phyloP scores from a whole-genome alignment of 2,113 vertebrate genomes.

The Pheucticus melanocephalus region DNA sequence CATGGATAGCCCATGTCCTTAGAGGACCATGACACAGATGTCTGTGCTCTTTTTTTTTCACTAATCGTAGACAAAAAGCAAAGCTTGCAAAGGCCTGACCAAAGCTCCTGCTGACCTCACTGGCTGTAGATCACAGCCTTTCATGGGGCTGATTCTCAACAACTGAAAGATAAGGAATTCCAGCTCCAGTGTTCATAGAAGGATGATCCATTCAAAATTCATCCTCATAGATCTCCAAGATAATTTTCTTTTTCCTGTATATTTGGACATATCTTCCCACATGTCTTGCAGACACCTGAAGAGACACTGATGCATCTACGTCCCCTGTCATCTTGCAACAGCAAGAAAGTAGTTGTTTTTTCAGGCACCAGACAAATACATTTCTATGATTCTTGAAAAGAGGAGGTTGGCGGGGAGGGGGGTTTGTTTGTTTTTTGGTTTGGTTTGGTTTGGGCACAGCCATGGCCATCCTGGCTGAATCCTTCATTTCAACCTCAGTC shows the following conservation, averaged over 20 bases:
- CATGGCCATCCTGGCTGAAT: background rate
- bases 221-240: background rate
- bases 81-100: background rate
- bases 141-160: background rate
- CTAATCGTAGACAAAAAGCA: rapidly evolving
- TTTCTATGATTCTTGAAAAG: background rate
- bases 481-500: background rate
- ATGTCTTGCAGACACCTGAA: background rate
- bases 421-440: background rate
- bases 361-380: background rate
- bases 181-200: background rate
- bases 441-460: background rate
- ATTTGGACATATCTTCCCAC: background rate
- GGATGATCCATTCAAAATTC: background rate
- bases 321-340: background rate
- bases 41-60: background rate
- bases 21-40: background rate
- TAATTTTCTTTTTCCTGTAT: background rate
- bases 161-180: background rate
- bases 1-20: background rate
- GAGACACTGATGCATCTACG: background rate
- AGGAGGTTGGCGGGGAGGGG: rapidly evolving
- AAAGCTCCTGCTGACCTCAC: background rate
- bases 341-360: background rate
- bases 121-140: background rate